Evolutionary conservation across 2,888 invertebrate species (phyloP).

Genomic region (Xanthorhoe spadicearia): DNA sequence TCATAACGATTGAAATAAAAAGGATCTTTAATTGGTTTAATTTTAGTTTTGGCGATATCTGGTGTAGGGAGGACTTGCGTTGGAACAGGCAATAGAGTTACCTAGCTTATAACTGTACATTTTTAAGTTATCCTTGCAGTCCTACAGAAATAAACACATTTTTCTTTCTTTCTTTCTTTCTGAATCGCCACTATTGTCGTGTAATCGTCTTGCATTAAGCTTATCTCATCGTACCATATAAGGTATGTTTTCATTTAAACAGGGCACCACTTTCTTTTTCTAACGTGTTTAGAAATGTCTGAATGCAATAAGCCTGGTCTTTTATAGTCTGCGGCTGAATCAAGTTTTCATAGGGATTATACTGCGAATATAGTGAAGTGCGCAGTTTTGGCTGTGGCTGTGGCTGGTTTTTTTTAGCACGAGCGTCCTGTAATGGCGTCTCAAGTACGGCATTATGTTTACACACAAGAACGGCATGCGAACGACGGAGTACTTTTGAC

Average conservation of each 20-base stretch:
- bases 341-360: slow-evolving; percentile 13
- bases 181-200: slow-evolving; percentile 34
- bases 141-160: too few relatives aligned
- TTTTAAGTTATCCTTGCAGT: too few relatives aligned
- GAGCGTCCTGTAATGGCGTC: slow-evolving; percentile 27
- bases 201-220: slow-evolving; percentile 25
- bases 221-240: slow-evolving; percentile 36
- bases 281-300: slow-evolving; percentile 31
- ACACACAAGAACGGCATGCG: slow-evolving; percentile 22
- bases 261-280: slow-evolving; percentile 39
- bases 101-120: too few relatives aligned
- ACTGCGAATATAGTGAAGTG: slow-evolving; percentile 21
- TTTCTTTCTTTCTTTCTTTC: too few relatives aligned
- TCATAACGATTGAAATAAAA: too few relatives aligned
- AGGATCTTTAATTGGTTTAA: too few relatives aligned
- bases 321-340: slow-evolving; percentile 22
- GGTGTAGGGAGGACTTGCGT: too few relatives aligned
- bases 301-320: slow-evolving; percentile 31
- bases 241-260: slow-evolving; percentile 40
- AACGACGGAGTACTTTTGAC: slow-evolving; percentile 21
- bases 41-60: too few relatives aligned
- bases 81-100: too few relatives aligned
- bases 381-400: slow-evolving; percentile 26
- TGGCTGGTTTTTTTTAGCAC: slow-evolving; percentile 21
- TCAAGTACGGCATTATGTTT: slow-evolving; percentile 33